phyloP scores from a whole-genome alignment of 2,888 invertebrate species.

The Dione vanillae region DNA sequence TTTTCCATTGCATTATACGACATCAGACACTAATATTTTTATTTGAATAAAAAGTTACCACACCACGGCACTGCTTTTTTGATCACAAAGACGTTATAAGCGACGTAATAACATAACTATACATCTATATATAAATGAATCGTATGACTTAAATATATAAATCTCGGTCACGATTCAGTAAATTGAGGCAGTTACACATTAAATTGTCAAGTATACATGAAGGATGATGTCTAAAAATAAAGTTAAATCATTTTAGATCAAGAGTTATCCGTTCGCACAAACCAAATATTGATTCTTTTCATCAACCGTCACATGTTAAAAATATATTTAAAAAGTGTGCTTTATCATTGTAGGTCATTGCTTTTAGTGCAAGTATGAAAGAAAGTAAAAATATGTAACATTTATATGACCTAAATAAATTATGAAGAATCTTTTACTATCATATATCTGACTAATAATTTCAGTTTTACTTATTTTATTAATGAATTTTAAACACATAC shows the following conservation, averaged over 20 bases:
- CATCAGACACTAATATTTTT: slow-evolving; percentile 23
- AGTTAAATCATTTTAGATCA: slow-evolving; percentile 2
- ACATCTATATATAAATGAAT: background rate
- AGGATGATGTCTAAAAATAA: slow-evolving; percentile 16
- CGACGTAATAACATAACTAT: background rate
- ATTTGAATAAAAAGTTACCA: slow-evolving; percentile 16
- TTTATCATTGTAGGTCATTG: background rate
- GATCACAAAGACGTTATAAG: slow-evolving; percentile 5
- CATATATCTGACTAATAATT: background rate
- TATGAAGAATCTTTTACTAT: background rate
- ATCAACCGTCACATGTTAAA: slow-evolving; percentile 13
- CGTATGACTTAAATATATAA: slow-evolving; percentile 2
- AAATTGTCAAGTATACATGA: slow-evolving; percentile 1
- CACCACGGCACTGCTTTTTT: background rate
- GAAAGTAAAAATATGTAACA: too few relatives aligned
- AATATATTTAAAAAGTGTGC: background rate
- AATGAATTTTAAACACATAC: background rate
- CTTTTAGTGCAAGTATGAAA: background rate
- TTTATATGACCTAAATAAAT: background rate
- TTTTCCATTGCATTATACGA: slow-evolving; percentile 26
- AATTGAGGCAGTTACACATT: slow-evolving; percentile 1
- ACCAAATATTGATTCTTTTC: slow-evolving; percentile 6
- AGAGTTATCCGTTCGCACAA: background rate
- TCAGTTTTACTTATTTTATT: background rate
- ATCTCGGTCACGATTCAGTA: slow-evolving; percentile 6